These are phyloP conservation scores for Pocillopora damicornis DNA, from an alignment of 64 coral and sea anemone genomes.

Conservation along the genomic window DNA sequence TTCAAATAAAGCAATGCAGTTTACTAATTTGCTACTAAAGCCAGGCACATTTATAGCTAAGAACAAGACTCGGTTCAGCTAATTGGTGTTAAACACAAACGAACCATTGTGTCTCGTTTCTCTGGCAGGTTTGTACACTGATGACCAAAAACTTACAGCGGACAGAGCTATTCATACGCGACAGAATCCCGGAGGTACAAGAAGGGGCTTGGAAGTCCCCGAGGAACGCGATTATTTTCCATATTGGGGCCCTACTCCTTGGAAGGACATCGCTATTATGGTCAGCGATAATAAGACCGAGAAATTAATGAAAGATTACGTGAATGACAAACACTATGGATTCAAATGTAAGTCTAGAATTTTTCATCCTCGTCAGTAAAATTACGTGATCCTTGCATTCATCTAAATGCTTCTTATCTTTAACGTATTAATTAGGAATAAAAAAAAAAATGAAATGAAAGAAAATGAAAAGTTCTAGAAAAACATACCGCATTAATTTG, in stretches of 20 bases:
- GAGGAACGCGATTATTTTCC: conserved; percentile 79
- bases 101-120: background rate
- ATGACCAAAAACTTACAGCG: conserved; percentile 39
- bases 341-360: background rate
- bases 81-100: background rate
- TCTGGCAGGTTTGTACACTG: conserved; percentile 16
- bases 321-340: background rate
- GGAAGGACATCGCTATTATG: conserved; percentile 51
- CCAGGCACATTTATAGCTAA: background rate
- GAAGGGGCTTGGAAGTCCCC: conserved; percentile 56
- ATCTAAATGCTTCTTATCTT: no score
- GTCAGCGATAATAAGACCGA: conserved; percentile 4
- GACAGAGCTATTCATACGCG: conserved; percentile 51
- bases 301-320: conserved; percentile 10
- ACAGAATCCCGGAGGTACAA: conserved; percentile 58
- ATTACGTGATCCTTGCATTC: background rate
- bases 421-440: no score
- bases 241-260: conserved; percentile 70
- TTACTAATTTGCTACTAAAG: no score
- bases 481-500: no score
- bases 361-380: no score
- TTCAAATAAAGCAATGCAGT: no score
- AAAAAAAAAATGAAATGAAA: no score
- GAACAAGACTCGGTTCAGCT: background rate
- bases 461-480: no score